Evolutionary conservation across 2,888 invertebrate genomes (phyloP), one percentile per base, ranked within the genome.

Genomic region (Diachrysia chrysitis): DNA sequence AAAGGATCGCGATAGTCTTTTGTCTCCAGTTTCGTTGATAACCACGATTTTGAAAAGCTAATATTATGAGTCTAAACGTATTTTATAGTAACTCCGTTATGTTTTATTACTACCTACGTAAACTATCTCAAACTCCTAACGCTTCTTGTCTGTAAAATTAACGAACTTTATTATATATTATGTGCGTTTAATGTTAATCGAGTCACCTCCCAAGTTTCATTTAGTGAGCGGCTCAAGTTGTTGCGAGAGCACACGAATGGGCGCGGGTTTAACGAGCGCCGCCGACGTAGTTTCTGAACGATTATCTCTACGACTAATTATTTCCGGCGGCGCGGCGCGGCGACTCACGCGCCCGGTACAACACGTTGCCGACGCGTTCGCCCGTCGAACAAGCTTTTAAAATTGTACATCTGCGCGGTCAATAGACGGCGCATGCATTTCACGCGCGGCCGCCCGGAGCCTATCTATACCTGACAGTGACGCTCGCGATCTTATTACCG

Each of bases 401-500:
- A 82, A 83, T 78, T 78, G 85, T 83, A 88, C 89, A 89, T 88
- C 88, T 89, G 89, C 87, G 83, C 85, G 87, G 86, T 87, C 87
- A 87, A 89, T 89, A 89, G 85, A 84, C 83, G 81, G 77, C 55
- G 74, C 82, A 82, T 82, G 82, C 81, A 85, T 85, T 84, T 84
- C 81, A 83, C 85, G 84, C 87, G 83, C 83, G 81, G 74, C 81
- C 78, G 83, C 80, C 79, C 81, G 76, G 83, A 74, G 74, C 83
- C 81, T 78, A 81, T 89, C 89, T 90, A 88, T 94, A 94, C 94
- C 94, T 94, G 94, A 92, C 89, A 88, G 90, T 91, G 92, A 92
- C 89, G 93, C 85, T 85, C 90, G 93, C 92, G 92, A 89, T 93
- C 93, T 93, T 93, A 92, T 93, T 94, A 92, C 92, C 87, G 85